Evolutionary conservation across 2,888 invertebrate species (phyloP), one percentile per base, ranked within the genome.

Genomic region (Cyclophora albipunctata): DNA sequence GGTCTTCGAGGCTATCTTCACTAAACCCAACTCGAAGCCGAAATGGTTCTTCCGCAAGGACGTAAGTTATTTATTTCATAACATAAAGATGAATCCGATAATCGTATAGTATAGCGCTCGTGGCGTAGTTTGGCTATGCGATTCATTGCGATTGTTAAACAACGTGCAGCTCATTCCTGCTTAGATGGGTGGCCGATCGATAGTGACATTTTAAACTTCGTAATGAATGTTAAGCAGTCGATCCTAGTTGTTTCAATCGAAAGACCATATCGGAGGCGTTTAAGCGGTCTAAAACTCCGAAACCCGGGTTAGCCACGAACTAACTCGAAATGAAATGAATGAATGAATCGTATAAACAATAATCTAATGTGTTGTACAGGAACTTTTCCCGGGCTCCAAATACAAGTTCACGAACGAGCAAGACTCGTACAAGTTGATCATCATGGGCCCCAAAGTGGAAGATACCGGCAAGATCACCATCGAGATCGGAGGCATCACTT

Each of bases 401-500:
- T 99, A 96, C 82, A 98, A 99, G 86, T 96, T 99, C 84, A 95
- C 94, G 69, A 95, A 93, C 71, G 98, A 98, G 77, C 95, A 94
- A 69, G 97, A 98, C 72, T 92, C 93, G 1, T 98, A 99, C 81
- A 95, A 94, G 70, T 90, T 99, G 59, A 94, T 96, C 60, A 97
- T 99, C 68, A 91, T 91, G 77, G 93, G 92, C 69, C 98, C 99
- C 0, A 97, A 96, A 86, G 96, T 96, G 41, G 99, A 99, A 67
- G 99, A 99, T 79, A 95, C 95, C 62, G 99, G 98, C 66, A 98
- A 98, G 89, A 98, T 98, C 75, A 96, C 96, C 0, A 94, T 98
- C 68, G 98, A 99, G 89, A 96, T 98, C 66, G 95, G 96, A 67
- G 97, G 98, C 49, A 91, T 96, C 46, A 92, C 93, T 49, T 95